phyloP scores from a whole-genome alignment of 2,888 invertebrate species.

The Vanessa cardui region DNA sequence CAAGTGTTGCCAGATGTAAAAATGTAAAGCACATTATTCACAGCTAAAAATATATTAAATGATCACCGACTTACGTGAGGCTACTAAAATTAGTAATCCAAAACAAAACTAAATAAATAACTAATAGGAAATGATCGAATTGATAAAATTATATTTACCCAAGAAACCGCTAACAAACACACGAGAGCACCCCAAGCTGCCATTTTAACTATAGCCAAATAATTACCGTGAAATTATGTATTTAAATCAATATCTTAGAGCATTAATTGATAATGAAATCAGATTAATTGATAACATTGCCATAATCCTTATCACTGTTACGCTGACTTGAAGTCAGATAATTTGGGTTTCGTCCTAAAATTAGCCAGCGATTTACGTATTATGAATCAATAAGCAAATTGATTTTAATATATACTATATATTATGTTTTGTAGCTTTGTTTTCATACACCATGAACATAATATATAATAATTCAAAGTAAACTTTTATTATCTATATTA shows the following conservation, averaged over 20 bases:
- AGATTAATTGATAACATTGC: constrained; percentile 35
- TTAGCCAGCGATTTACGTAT: not conserved
- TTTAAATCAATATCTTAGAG: constrained; percentile 12
- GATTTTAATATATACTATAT: no score
- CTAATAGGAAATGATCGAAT: no score
- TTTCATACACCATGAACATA: no score
- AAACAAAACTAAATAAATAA: no score
- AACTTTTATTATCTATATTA: no score
- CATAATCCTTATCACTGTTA: constrained; percentile 26
- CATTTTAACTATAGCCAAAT: constrained; percentile 37
- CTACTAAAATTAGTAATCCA: not conserved
- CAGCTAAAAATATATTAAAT: not conserved
- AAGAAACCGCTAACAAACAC: constrained; percentile 46
- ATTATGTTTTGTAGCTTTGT: no score
- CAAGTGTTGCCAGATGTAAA: not conserved
- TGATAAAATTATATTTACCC: constrained; percentile 45
- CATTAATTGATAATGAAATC: constrained; percentile 24
- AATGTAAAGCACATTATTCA: not conserved
- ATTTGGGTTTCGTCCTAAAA: not conserved
- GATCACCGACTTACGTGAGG: not conserved
- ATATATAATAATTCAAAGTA: no score
- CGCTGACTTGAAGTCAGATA: not conserved
- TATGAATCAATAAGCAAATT: not conserved
- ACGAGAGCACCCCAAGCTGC: constrained; percentile 48
- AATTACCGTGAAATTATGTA: constrained; percentile 12